phyloP scores from a whole-genome alignment of 2,888 invertebrate genomes.

The Cinara cedri region DNA sequence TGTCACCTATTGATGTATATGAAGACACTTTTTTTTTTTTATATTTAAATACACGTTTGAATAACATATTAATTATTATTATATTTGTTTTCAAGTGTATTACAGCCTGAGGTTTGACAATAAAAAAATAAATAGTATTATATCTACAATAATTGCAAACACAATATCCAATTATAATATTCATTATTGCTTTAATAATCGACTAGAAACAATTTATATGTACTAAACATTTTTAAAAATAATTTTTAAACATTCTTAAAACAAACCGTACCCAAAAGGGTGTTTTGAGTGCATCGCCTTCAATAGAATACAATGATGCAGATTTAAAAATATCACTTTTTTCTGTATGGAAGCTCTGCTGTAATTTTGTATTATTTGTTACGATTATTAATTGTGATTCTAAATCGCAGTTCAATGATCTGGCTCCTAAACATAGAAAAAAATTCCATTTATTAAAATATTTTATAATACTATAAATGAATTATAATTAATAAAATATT shows the following conservation, averaged over 20 bases:
- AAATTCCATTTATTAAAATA: neutral
- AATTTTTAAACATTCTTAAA: conserved; percentile 77
- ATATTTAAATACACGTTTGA: no score
- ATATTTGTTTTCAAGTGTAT: no score
- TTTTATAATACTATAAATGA: neutral
- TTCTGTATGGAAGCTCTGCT: conserved; percentile 75
- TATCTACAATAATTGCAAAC: no score
- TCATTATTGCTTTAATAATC: neutral
- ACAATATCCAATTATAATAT: no score
- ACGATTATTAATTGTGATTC: conserved; percentile 92
- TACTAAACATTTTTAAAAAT: conserved; percentile 67
- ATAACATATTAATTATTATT: no score
- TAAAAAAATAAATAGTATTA: no score
- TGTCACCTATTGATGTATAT: no score
- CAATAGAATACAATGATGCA: conserved; percentile 63
- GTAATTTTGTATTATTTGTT: conserved; percentile 74
- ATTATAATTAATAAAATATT: no score
- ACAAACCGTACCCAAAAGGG: conserved; percentile 82
- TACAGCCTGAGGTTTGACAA: no score
- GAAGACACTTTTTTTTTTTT: no score
- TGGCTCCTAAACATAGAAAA: conserved; percentile 65
- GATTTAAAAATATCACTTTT: conserved; percentile 73
- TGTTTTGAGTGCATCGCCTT: conserved; percentile 69
- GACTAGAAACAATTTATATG: conserved; percentile 15
- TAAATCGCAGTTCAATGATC: conserved; percentile 89